Evolutionary conservation across 1,140 invertebrate genomes (phyloP).

Genomic region (Pogonomyrmex californicus): DNA sequence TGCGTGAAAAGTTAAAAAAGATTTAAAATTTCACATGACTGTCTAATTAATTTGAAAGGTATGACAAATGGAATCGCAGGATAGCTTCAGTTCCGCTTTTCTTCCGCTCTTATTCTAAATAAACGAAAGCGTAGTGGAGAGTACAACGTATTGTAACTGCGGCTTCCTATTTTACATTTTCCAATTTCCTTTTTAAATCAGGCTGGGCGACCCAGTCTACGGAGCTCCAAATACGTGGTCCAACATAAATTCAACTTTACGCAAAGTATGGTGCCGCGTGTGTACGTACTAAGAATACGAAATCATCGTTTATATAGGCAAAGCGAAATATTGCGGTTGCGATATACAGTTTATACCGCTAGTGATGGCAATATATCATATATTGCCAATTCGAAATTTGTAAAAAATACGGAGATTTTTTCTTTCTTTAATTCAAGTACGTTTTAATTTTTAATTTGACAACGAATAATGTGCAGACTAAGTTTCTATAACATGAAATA

Average conservation of each 20-base stretch:
- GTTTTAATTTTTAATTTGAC: background rate
- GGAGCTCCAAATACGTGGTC: conserved; percentile 24
- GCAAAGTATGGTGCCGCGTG: conserved; percentile 37
- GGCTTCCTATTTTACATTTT: conserved; percentile 56
- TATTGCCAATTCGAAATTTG: background rate
- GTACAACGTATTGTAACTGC: conserved; percentile 44
- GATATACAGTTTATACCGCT: conserved; percentile 13
- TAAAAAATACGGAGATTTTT: background rate
- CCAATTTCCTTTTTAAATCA: conserved; percentile 60
- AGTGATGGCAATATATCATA: background rate
- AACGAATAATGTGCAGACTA: background rate
- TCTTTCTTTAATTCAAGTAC: background rate
- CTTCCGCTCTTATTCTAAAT: background rate
- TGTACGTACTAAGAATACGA: conserved; percentile 54
- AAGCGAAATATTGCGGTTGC: conserved; percentile 43
- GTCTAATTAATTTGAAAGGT: background rate
- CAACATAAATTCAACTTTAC: conserved; percentile 60
- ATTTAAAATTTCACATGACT: background rate
- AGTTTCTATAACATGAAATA: background rate
- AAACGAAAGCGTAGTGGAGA: conserved; percentile 22
- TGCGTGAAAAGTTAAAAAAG: background rate
- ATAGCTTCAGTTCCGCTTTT: background rate
- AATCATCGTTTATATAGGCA: conserved; percentile 46
- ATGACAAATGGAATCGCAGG: background rate
- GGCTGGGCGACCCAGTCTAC: conserved; percentile 29